Evolutionary conservation across 2,797 vertebrate species (phyloP).

Genomic region (Pygocentrus nattereri): DNA sequence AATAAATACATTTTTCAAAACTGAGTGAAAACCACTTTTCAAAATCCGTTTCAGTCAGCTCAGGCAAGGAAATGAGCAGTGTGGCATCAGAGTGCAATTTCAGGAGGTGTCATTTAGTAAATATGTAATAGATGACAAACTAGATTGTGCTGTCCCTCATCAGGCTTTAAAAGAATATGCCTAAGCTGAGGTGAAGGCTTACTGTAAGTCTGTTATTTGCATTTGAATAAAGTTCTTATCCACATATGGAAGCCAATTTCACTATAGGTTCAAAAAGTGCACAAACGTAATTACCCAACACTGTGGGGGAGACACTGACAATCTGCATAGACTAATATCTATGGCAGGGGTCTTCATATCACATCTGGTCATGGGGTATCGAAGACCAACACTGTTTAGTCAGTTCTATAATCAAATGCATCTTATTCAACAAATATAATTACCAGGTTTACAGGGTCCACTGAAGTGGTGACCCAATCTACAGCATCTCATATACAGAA

Average conservation of each 20-base stretch:
- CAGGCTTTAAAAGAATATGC: slow-evolving; percentile 17
- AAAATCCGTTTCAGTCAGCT: slow-evolving; percentile 26
- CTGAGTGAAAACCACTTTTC: background rate
- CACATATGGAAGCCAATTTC: background rate
- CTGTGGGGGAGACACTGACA: background rate
- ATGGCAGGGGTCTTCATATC: background rate
- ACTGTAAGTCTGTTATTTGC: background rate
- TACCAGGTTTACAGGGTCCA: background rate
- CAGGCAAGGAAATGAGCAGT: slow-evolving; percentile 6
- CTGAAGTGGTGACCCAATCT: background rate
- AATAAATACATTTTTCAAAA: slow-evolving; percentile 47
- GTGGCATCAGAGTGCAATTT: slow-evolving; percentile 22
- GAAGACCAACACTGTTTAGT: too few relatives aligned
- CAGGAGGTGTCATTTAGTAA: slow-evolving; percentile 29
- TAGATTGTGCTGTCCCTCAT: background rate
- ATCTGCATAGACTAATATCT: too few relatives aligned
- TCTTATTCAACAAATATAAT: background rate
- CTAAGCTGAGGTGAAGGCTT: background rate
- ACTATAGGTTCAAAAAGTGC: background rate
- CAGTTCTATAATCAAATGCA: background rate
- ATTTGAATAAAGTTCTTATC: background rate
- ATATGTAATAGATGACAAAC: slow-evolving; percentile 19
- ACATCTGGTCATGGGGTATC: background rate
- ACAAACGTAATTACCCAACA: background rate
- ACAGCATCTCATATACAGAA: background rate